These are phyloP conservation scores for Andricus grossulariae DNA, from an alignment of 1,140 invertebrate species.

Conservation along the genomic window DNA sequence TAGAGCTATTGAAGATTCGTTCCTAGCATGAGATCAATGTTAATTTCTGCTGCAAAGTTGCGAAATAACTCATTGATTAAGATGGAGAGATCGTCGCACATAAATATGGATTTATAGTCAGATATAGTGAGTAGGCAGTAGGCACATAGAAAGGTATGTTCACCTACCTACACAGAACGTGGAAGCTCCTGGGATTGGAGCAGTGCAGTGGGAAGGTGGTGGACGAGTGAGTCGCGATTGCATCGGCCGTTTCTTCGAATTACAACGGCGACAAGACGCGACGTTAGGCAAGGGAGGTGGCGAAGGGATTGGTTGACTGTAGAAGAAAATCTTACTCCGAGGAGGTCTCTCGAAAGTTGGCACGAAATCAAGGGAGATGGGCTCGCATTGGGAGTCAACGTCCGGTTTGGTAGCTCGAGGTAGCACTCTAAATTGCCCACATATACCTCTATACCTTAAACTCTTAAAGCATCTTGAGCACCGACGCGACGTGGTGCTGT, in stretches of 20 bases:
- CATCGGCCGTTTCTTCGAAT: slow-evolving; percentile 39
- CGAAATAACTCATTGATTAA: slow-evolving; percentile 12
- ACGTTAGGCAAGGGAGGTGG: not conserved
- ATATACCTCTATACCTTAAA: slow-evolving; percentile 10
- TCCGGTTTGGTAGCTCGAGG: not conserved
- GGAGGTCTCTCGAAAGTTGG: slow-evolving; percentile 9
- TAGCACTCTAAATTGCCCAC: not conserved
- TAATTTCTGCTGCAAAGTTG: not conserved
- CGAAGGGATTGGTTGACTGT: not conserved
- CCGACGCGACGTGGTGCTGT: not conserved
- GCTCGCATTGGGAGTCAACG: slow-evolving; percentile 8
- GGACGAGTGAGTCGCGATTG: too few relatives aligned
- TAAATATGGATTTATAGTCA: slow-evolving; percentile 3
- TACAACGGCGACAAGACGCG: slow-evolving; percentile 33
- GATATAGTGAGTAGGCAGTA: too few relatives aligned
- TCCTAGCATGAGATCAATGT: not conserved
- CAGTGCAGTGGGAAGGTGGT: not conserved
- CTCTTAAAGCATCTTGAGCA: not conserved
- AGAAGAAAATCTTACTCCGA: slow-evolving; percentile 11
- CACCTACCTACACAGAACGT: not conserved
- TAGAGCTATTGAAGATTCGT: too few relatives aligned
- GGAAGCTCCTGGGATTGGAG: not conserved
- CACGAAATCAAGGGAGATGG: slow-evolving; percentile 8
- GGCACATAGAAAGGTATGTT: too few relatives aligned
- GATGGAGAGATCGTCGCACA: not conserved